These are phyloP conservation scores for Amyelois transitella DNA, from an alignment of 1,140 invertebrate genomes.

Conservation along the genomic window DNA sequence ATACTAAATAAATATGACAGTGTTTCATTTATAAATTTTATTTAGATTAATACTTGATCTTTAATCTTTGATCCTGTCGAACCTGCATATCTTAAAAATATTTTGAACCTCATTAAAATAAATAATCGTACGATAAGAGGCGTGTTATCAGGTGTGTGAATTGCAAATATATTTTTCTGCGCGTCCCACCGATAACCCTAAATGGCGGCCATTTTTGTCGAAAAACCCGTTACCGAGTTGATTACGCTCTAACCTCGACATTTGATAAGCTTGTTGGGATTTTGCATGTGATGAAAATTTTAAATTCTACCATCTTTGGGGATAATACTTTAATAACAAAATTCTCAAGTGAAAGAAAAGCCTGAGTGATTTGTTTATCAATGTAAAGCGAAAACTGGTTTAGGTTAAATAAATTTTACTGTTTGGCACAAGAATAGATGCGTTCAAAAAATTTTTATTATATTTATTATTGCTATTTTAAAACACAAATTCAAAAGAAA, in stretches of 20 bases:
- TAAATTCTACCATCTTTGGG: neutral
- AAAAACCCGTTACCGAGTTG: neutral
- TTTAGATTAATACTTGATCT: neutral
- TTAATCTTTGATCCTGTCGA: neutral
- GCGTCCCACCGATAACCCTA: neutral
- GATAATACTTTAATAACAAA: too few species aligned
- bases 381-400: too few species aligned
- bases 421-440: too few species aligned
- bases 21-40: neutral
- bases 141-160: conserved; percentile 4
- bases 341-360: too few species aligned
- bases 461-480: too few species aligned
- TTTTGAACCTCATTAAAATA: neutral
- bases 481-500: too few species aligned
- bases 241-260: neutral
- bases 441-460: too few species aligned
- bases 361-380: too few species aligned
- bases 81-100: neutral
- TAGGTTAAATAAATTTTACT: too few species aligned
- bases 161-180: conserved; percentile 6
- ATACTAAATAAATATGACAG: too few species aligned
- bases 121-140: neutral
- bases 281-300: neutral
- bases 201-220: neutral
- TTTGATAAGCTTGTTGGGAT: neutral